Conservation (phyloP, 2,888 invertebrate species). For the Criorhina ranunculi region DNA sequence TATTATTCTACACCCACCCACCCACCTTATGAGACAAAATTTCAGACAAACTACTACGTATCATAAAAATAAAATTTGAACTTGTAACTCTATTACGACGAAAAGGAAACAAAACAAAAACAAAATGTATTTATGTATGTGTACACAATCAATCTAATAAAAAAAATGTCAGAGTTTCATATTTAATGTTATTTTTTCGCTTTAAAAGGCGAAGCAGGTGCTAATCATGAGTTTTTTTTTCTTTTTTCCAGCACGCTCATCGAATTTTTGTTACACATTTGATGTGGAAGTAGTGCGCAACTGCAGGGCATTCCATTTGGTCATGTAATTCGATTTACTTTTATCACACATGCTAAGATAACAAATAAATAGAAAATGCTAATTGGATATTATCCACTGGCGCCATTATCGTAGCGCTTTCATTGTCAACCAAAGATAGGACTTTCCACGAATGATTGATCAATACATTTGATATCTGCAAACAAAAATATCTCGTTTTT, state of each 20-base stretch:
- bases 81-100: neutral
- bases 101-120: neutral
- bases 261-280: neutral
- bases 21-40: too few relatives aligned
- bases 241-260: neutral
- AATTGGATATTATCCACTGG: conserved; percentile 53
- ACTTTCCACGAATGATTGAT: conserved; percentile 5
- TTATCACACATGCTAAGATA: conserved; percentile 11
- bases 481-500: too few relatives aligned
- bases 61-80: neutral
- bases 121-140: too few relatives aligned
- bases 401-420: conserved; percentile 12
- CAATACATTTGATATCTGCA: neutral
- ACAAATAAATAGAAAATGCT: conserved; percentile 24
- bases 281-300: conserved; percentile 27
- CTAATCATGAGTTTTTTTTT: conserved; percentile 10
- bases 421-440: neutral
- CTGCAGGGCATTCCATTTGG: conserved; percentile 13
- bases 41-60: too few relatives aligned
- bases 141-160: neutral
- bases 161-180: conserved; percentile 5
- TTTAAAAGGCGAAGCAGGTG: conserved; percentile 14
- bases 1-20: too few relatives aligned
- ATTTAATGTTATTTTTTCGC: neutral
- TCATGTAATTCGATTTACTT: conserved; percentile 26